phyloP scores from a whole-genome alignment of 2,888 invertebrate genomes.

The Coecobrya sp. region DNA sequence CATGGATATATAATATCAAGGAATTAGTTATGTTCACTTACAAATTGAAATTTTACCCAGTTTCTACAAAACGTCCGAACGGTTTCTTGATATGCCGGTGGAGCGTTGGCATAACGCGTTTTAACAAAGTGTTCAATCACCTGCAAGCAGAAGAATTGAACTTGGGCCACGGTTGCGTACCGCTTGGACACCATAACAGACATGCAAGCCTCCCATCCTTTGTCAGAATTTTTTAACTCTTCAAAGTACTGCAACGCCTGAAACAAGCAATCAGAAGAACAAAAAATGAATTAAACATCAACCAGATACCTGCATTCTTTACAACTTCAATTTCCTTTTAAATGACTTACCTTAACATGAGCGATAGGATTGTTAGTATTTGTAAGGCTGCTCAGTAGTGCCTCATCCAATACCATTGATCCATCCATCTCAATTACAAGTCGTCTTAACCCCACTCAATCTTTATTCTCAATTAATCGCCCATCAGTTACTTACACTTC shows the following conservation, averaged over 20 bases:
- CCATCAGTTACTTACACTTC: too few relatives aligned
- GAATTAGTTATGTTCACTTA: too few relatives aligned
- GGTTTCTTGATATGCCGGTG: constrained; percentile 87
- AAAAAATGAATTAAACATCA: too few relatives aligned
- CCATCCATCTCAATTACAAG: too few relatives aligned
- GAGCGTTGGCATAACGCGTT: constrained; percentile 87
- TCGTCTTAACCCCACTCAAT: too few relatives aligned
- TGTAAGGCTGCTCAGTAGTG: constrained; percentile 38
- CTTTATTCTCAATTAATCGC: too few relatives aligned
- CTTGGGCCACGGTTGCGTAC: constrained; percentile 87
- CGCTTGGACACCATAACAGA: too few relatives aligned
- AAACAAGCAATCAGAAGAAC: too few relatives aligned
- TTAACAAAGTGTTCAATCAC: constrained; percentile 89
- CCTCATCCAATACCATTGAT: constrained; percentile 71
- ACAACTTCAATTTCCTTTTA: neutral
- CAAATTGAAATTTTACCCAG: constrained; percentile 87
- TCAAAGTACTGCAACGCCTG: constrained; percentile 88
- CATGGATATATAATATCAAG: too few relatives aligned
- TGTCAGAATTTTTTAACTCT: constrained; percentile 88
- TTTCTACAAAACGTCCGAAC: constrained; percentile 88
- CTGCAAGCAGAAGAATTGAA: constrained; percentile 89
- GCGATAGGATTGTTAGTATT: constrained; percentile 55
- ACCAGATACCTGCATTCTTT: too few relatives aligned
- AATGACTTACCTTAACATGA: constrained; percentile 69
- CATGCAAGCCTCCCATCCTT: constrained; percentile 89